These are phyloP conservation scores for Raja brachyura DNA, from an alignment of 2,113 vertebrate species.

Conservation along the genomic window DNA sequence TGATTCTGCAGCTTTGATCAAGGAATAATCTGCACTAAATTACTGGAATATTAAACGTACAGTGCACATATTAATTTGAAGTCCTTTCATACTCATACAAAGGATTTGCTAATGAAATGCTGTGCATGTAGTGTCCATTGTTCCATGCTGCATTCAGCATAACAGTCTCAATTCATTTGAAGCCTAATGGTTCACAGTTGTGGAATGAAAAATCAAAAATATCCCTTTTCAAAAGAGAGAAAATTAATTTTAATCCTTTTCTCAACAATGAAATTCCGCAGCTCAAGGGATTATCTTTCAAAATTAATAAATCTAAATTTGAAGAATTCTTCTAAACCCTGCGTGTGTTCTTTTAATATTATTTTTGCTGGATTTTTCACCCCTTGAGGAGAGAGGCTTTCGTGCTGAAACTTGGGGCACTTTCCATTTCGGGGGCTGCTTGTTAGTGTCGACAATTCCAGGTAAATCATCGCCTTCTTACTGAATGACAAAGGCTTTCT, in stretches of 20 bases:
- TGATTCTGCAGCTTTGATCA: slow-evolving; percentile 4
- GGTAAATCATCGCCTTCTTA: background rate
- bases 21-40: background rate
- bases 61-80: background rate
- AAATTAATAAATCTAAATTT: slow-evolving; percentile 29
- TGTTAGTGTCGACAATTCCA: background rate
- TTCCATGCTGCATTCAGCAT: slow-evolving; percentile 20
- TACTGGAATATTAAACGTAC: background rate
- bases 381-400: background rate
- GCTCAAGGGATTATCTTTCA: slow-evolving; percentile 14
- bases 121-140: background rate
- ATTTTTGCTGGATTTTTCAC: background rate
- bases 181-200: background rate
- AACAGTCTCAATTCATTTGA: background rate
- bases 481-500: background rate
- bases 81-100: slow-evolving; percentile 6
- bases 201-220: slow-evolving; percentile 21
- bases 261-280: background rate
- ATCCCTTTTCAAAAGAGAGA: background rate
- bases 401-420: background rate
- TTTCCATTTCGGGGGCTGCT: background rate
- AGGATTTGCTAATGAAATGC: background rate
- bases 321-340: background rate
- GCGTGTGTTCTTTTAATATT: background rate
- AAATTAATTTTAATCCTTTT: slow-evolving; percentile 31